Conservation (phyloP, 2,888 invertebrate genomes). For the Drosophila nr. fundita region DNA sequence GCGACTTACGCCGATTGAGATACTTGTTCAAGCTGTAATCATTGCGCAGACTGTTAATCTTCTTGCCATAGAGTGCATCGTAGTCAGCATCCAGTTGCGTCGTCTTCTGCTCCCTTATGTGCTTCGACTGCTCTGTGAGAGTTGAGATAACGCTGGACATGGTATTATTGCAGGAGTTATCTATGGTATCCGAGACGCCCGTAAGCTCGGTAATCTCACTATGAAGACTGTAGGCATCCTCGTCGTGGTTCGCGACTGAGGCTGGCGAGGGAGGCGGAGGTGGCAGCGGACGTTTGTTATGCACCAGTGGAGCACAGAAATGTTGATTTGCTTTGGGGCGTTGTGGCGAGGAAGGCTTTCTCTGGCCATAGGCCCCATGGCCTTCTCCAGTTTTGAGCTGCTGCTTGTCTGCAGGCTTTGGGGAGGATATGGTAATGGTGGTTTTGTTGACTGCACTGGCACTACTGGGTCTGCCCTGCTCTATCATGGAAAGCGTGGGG, state of each 20-base stretch:
- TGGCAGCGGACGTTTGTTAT: conserved; percentile 62
- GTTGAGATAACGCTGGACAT: conserved; percentile 73
- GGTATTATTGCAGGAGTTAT: conserved; percentile 78
- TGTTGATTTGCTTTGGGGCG: conserved; percentile 57
- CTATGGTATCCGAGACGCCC: conserved; percentile 82
- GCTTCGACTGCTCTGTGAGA: conserved; percentile 43
- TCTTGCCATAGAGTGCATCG: conserved; percentile 79
- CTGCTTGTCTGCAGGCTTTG: conserved; percentile 44
- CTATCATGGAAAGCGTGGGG: conserved; percentile 74
- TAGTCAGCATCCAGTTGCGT: conserved; percentile 65
- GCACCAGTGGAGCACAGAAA: conserved; percentile 62
- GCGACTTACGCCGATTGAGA: conserved; percentile 81
- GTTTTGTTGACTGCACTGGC: conserved; percentile 68
- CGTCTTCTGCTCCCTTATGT: conserved; percentile 27
- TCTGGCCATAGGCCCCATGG: conserved; percentile 16
- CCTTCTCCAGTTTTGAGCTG: not conserved
- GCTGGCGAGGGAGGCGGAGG: conserved; percentile 57
- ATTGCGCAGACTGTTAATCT: conserved; percentile 79
- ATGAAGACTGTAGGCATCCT: conserved; percentile 83
- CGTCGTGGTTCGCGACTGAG: conserved; percentile 58
- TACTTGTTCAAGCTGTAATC: conserved; percentile 84
- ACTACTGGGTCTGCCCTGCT: conserved; percentile 60
- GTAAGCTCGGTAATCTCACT: conserved; percentile 85
- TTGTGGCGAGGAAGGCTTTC: conserved; percentile 18
- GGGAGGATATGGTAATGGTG: conserved; percentile 76